A percentile compares a stretch with the other conserved stretches of the same genome.
Evolutionary conservation across 2,888 invertebrate species (phyloP).

Genomic region (Serrognathus titanus): DNA sequence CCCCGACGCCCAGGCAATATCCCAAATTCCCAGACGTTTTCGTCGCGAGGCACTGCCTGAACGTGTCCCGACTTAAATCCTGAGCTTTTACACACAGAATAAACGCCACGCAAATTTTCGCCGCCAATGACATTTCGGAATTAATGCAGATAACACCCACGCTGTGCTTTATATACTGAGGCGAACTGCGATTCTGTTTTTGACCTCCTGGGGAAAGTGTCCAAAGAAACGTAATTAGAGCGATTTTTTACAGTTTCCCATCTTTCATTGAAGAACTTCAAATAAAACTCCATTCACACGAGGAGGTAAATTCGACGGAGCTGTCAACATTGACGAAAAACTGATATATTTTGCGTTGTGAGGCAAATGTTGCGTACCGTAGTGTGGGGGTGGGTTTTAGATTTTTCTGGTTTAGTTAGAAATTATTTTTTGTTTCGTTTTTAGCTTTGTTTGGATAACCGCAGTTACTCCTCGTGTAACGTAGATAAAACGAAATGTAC

Average conservation of each 20-base stretch:
- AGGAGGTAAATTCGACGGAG: too few species aligned
- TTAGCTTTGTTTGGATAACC: too few species aligned
- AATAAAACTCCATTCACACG: too few species aligned
- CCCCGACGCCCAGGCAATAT: slow-evolving; percentile 66
- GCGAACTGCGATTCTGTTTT: neutral
- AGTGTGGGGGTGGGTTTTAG: too few species aligned
- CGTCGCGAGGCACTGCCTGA: slow-evolving; percentile 51
- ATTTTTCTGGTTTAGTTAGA: too few species aligned
- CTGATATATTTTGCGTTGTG: too few species aligned
- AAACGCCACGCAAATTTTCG: neutral
- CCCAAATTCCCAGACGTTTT: slow-evolving; percentile 53
- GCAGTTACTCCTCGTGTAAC: too few species aligned
- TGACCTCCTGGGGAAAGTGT: neutral
- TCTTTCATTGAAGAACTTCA: too few species aligned
- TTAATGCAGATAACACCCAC: slow-evolving; percentile 4
- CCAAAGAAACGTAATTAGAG: neutral
- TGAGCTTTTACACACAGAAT: neutral
- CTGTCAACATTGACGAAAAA: too few species aligned
- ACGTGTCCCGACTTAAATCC: slow-evolving; percentile 29
- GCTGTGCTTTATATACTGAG: neutral
- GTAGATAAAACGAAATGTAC: too few species aligned
- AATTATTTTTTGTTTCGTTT: too few species aligned
- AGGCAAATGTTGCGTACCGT: too few species aligned
- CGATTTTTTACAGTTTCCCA: neutral
- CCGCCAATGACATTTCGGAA: neutral